Evolutionary conservation across 2,113 vertebrate genomes (phyloP).

Genomic region (Pygoscelis adeliae): DNA sequence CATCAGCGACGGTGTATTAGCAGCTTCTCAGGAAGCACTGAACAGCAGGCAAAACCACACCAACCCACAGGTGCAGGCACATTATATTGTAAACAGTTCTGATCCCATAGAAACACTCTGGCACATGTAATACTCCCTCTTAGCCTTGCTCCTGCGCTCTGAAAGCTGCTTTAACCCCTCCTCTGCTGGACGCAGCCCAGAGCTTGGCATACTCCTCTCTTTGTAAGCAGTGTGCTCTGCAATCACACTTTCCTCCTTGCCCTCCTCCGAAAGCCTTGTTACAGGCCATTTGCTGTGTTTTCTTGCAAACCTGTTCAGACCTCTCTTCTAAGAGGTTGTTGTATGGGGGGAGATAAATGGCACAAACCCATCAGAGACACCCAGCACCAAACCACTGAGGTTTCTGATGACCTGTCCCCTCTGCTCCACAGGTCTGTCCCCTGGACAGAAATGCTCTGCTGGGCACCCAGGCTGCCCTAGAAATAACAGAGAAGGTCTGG

Average conservation of each 20-base stretch:
- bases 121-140: neutral
- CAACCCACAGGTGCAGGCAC: conserved; percentile 10
- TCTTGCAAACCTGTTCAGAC: neutral
- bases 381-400: neutral
- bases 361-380: neutral
- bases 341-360: neutral
- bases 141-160: neutral
- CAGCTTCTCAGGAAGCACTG: conserved; percentile 5
- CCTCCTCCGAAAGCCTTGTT: neutral
- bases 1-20: neutral
- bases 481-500: neutral
- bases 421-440: neutral
- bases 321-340: neutral
- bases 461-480: neutral
- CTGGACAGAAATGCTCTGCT: neutral
- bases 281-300: neutral
- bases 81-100: neutral
- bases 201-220: neutral
- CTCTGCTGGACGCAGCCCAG: neutral
- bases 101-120: neutral
- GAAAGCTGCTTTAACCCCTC: neutral
- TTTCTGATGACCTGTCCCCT: neutral
- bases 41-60: conserved; percentile 6
- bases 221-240: neutral
- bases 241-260: fast-evolving